Conservation (phyloP, 2,113 vertebrate species). For the Pelecanus crispus region DNA sequence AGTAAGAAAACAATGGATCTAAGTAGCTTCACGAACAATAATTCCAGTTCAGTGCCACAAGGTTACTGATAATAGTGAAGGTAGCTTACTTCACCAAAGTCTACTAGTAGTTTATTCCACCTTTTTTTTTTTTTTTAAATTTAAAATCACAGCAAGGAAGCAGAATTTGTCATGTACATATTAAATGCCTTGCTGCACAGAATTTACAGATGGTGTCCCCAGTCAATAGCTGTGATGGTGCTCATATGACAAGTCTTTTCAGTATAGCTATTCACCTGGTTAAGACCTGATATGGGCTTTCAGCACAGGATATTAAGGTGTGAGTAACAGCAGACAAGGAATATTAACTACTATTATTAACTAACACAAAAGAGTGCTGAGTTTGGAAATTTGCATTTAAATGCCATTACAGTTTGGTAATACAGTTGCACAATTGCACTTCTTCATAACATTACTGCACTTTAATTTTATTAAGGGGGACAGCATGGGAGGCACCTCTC, state of each 20-base stretch:
- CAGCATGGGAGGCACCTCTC: not conserved
- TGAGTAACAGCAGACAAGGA: not conserved
- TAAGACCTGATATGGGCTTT: not conserved
- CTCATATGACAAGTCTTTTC: not conserved
- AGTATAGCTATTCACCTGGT: not conserved
- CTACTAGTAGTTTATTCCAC: not conserved
- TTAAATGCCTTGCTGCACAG: not conserved
- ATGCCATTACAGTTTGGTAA: not conserved
- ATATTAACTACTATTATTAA: not conserved
- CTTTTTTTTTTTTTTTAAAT: not conserved
- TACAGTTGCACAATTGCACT: not conserved
- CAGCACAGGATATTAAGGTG: not conserved
- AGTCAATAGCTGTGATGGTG: not conserved
- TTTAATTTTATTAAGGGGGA: not conserved
- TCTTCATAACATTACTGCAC: not conserved
- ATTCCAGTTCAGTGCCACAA: not conserved
- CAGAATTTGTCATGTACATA: not conserved
- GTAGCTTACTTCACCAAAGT: not conserved
- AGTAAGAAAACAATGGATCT: slow-evolving; percentile 2
- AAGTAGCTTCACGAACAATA: not conserved
- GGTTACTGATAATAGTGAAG: not conserved
- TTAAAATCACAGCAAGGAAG: not conserved
- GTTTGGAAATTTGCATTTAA: not conserved
- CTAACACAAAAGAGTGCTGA: not conserved
- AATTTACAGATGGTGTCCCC: not conserved